Percentiles rank a stretch among this genome's conserved stretches.
Evolutionary conservation across 2,113 vertebrate genomes (phyloP).

Genomic region (Copsychus sechellarum): DNA sequence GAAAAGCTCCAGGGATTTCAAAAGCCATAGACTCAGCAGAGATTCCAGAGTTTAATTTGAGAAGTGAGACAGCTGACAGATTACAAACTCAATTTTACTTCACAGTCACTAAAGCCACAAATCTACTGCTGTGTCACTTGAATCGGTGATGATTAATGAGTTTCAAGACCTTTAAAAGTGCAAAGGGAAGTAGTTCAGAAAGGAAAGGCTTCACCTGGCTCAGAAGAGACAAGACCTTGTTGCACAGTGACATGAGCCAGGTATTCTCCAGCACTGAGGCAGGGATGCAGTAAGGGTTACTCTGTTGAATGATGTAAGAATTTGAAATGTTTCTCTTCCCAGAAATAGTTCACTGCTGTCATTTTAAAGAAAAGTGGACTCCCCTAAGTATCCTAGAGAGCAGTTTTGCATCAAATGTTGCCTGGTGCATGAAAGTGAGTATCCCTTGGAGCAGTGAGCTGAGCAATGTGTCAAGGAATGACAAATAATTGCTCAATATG

Average conservation of each 20-base stretch:
- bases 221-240: not conserved
- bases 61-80: not conserved
- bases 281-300: not conserved
- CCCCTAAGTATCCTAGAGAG: not conserved
- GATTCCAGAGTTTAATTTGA: not conserved
- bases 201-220: not conserved
- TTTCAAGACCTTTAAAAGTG: not conserved
- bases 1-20: conserved; percentile 7
- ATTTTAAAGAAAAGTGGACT: not conserved
- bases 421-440: not conserved
- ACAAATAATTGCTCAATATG: not conserved
- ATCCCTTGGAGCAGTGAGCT: not conserved
- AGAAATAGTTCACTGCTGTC: not conserved
- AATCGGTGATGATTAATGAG: not conserved
- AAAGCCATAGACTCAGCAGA: not conserved
- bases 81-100: conserved; percentile 30
- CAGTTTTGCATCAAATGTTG: not conserved
- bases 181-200: not conserved
- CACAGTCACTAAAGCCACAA: not conserved
- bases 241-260: not conserved
- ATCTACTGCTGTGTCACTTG: not conserved
- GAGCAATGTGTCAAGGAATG: not conserved
- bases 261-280: not conserved
- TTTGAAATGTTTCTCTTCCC: not conserved
- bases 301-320: not conserved